phyloP scores from a whole-genome alignment of 2,888 invertebrate species.

The Timema cristinae region DNA sequence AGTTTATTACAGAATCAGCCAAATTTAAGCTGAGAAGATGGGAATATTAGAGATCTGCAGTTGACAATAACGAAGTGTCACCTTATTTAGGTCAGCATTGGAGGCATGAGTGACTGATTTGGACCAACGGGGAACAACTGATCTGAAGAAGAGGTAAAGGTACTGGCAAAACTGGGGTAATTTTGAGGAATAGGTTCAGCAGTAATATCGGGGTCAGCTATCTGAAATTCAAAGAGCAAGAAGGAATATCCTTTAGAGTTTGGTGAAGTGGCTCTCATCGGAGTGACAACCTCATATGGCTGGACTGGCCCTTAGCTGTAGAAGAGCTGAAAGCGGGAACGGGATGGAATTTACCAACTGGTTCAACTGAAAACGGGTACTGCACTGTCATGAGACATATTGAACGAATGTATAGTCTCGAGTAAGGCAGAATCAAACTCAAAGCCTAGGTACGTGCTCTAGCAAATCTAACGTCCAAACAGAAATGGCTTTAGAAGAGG shows the following conservation, averaged over 20 bases:
- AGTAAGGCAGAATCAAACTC: too few species aligned
- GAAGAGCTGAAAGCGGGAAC: background rate
- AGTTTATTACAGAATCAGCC: too few species aligned
- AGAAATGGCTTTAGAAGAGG: too few species aligned
- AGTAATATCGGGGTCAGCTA: background rate
- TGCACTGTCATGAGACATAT: too few species aligned
- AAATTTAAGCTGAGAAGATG: too few species aligned
- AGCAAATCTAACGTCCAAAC: too few species aligned
- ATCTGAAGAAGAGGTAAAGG: background rate
- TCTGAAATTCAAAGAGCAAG: background rate
- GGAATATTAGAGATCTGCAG: too few species aligned
- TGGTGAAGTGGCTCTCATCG: background rate
- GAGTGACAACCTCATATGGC: background rate
- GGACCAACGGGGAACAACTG: background rate
- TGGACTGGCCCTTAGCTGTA: conserved; percentile 1
- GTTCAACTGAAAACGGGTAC: too few species aligned
- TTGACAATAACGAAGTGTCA: too few species aligned
- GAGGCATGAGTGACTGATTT: background rate
- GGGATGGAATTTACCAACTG: background rate
- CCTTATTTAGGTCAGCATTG: too few species aligned
- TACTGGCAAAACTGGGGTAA: background rate
- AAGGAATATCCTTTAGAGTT: background rate
- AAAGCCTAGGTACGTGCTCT: too few species aligned
- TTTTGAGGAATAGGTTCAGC: background rate
- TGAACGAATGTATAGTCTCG: too few species aligned